phyloP scores from a whole-genome alignment of 1,140 invertebrate species.

The Callitettix versicolor region DNA sequence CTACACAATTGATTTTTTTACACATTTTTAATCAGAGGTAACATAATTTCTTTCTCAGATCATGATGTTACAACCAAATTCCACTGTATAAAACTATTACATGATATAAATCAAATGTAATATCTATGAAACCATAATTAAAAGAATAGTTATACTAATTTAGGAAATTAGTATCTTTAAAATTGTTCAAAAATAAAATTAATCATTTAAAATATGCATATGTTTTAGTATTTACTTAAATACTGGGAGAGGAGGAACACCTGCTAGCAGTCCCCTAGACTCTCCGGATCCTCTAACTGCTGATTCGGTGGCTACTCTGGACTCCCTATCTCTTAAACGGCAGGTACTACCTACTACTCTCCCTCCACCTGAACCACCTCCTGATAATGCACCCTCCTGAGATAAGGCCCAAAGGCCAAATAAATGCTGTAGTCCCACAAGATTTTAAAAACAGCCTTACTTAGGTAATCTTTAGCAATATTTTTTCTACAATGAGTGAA shows the following conservation, averaged over 20 bases:
- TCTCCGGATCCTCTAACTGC: constrained; percentile 37
- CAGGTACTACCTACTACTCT: constrained; percentile 24
- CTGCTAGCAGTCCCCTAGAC: constrained; percentile 56
- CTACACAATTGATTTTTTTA: too few relatives aligned
- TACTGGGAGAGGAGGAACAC: constrained; percentile 42
- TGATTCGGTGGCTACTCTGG: constrained; percentile 47
- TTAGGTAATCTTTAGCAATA: neutral
- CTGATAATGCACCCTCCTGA: constrained; percentile 21
- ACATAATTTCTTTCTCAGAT: too few relatives aligned
- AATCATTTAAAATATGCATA: too few relatives aligned
- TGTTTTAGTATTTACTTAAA: constrained; percentile 58
- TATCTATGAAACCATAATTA: too few relatives aligned
- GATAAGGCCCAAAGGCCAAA: constrained; percentile 19
- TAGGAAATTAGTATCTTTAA: too few relatives aligned
- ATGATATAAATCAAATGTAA: too few relatives aligned
- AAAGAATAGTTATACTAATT: too few relatives aligned
- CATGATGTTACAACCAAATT: too few relatives aligned
- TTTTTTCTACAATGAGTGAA: too few relatives aligned
- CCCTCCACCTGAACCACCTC: constrained; percentile 20
- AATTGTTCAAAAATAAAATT: too few relatives aligned
- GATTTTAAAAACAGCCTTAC: constrained; percentile 18
- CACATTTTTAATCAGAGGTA: too few relatives aligned
- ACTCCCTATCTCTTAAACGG: constrained; percentile 36
- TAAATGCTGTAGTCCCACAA: constrained; percentile 25
- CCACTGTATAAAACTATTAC: too few relatives aligned